Evolutionary conservation across 2,797 vertebrate species (phyloP).

Genomic region (Psittacula derbiana): DNA sequence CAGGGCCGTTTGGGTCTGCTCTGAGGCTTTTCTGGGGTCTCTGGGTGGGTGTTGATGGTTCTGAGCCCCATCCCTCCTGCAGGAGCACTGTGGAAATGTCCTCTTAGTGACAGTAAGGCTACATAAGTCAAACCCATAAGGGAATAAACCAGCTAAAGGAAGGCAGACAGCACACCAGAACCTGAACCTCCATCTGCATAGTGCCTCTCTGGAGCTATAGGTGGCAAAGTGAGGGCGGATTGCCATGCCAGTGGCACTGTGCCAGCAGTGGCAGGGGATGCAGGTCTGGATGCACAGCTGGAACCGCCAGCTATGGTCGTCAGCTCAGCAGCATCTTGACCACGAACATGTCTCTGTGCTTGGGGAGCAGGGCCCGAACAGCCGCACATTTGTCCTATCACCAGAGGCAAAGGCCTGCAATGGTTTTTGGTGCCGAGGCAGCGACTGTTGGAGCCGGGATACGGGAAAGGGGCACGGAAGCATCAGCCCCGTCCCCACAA

Average conservation of each 20-base stretch:
- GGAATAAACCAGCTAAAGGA: not conserved
- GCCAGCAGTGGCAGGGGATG: not conserved
- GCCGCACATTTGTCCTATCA: not conserved
- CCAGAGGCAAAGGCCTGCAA: not conserved
- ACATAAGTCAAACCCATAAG: not conserved
- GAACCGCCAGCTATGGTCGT: not conserved
- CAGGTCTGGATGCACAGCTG: not conserved
- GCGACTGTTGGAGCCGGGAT: not conserved
- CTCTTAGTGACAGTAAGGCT: not conserved
- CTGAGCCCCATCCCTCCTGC: not conserved
- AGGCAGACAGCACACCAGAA: not conserved
- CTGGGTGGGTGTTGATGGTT: not conserved
- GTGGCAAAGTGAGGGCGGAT: not conserved
- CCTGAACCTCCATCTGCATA: not conserved
- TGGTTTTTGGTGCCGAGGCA: not conserved
- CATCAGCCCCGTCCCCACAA: not conserved
- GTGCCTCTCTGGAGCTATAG: not conserved
- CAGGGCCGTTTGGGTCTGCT: not conserved
- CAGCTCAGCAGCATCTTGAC: not conserved
- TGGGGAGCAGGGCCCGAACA: not conserved
- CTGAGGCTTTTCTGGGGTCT: not conserved
- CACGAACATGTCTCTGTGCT: not conserved
- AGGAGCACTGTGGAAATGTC: not conserved
- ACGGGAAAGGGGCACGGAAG: not conserved
- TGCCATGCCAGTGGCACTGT: not conserved